Percentiles rank a stretch among this genome's conserved stretches.
These are phyloP conservation scores for Pyrrhia umbra DNA, from an alignment of 2,888 invertebrate genomes.

Conservation along the genomic window DNA sequence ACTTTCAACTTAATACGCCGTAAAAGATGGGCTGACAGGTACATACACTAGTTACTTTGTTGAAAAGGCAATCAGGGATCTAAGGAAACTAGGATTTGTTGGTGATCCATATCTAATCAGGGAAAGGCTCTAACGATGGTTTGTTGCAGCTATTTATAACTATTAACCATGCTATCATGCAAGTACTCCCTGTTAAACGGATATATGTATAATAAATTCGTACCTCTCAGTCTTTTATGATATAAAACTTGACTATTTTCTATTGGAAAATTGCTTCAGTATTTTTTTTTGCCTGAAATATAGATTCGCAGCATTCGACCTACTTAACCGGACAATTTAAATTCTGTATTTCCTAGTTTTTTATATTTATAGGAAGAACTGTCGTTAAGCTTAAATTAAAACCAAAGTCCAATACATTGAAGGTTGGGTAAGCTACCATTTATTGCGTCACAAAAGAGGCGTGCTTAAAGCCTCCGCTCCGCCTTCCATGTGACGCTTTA, in stretches of 20 bases:
- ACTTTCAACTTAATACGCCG: constrained; percentile 62
- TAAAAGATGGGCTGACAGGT: constrained; percentile 66
- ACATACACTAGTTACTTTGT: constrained; percentile 48
- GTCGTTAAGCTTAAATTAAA: too few relatives aligned
- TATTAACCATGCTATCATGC: neutral
- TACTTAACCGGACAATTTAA: too few relatives aligned
- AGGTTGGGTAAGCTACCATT: neutral
- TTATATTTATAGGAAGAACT: too few relatives aligned
- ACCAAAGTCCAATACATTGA: neutral
- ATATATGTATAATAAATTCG: too few relatives aligned
- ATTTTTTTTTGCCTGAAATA: too few relatives aligned
- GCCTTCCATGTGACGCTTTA: constrained; percentile 25
- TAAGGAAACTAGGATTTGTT: constrained; percentile 34
- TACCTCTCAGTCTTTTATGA: too few relatives aligned
- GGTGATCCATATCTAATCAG: constrained; percentile 35
- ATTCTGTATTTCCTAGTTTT: too few relatives aligned
- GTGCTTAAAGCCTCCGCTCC: constrained; percentile 28
- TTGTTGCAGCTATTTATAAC: constrained; percentile 24
- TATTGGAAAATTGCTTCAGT: too few relatives aligned
- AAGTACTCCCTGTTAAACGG: neutral
- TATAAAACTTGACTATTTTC: too few relatives aligned
- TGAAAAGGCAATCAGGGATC: constrained; percentile 14
- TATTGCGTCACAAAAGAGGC: constrained; percentile 33
- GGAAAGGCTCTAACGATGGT: constrained; percentile 36
- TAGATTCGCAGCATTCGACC: too few relatives aligned